phyloP scores from a whole-genome alignment of 2,888 invertebrate genomes.

The Rutpela maculata region DNA sequence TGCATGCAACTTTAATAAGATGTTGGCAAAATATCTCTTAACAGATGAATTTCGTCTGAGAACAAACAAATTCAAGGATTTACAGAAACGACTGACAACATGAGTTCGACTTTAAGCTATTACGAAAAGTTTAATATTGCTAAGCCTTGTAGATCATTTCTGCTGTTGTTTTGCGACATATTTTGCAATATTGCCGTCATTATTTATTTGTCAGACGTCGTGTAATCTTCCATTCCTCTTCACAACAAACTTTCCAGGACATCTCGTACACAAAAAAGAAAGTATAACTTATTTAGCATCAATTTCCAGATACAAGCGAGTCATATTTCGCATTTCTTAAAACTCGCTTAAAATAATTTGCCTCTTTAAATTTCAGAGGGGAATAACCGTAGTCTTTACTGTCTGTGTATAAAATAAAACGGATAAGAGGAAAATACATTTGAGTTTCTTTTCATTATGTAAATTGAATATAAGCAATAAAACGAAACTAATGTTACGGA shows the following conservation, averaged over 20 bases:
- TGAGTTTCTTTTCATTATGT: conserved; percentile 39
- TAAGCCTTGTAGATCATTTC: neutral
- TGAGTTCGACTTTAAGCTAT: neutral
- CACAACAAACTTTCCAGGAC: neutral
- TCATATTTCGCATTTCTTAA: conserved; percentile 19
- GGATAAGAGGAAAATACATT: conserved; percentile 33
- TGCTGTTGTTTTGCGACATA: neutral
- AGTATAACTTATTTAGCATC: neutral
- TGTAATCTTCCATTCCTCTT: neutral
- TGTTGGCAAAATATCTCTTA: too few relatives aligned
- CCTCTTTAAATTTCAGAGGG: conserved; percentile 3
- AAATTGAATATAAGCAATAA: conserved; percentile 42
- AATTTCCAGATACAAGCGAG: neutral
- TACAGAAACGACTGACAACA: neutral
- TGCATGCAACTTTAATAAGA: too few relatives aligned
- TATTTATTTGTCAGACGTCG: conserved; percentile 2
- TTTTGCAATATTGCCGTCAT: neutral
- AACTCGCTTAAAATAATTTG: conserved; percentile 37
- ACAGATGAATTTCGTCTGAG: too few relatives aligned
- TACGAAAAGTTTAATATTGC: neutral
- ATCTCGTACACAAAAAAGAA: neutral
- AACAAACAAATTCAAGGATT: neutral
- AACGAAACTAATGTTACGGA: conserved; percentile 40
- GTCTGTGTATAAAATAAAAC: conserved; percentile 11
- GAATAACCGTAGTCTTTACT: neutral